Percentiles rank a stretch among this genome's conserved stretches.
These are phyloP conservation scores for Capitulum mitella DNA, from an alignment of 2,888 invertebrate species.

Conservation along the genomic window DNA sequence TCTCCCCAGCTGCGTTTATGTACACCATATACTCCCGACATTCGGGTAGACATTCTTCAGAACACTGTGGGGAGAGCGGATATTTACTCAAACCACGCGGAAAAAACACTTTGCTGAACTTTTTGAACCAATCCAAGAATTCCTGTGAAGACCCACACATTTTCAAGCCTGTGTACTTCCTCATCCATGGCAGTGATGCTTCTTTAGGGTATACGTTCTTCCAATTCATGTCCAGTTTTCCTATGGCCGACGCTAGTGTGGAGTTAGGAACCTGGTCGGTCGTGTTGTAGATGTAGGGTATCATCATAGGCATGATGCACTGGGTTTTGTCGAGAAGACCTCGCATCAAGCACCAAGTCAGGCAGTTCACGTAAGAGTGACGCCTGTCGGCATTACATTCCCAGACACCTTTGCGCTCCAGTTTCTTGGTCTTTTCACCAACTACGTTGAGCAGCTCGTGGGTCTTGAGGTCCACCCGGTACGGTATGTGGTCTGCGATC, in stretches of 20 bases:
- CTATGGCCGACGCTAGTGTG: not conserved
- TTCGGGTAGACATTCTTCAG: not conserved
- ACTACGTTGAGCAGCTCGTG: slow-evolving; percentile 5
- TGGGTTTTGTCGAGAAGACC: not conserved
- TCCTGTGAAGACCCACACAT: not conserved
- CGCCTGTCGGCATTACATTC: not conserved
- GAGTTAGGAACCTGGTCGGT: not conserved
- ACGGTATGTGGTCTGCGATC: not conserved
- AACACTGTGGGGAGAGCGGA: not conserved
- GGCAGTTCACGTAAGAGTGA: not conserved
- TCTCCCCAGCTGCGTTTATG: not conserved
- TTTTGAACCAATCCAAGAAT: not conserved
- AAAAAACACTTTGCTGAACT: not conserved
- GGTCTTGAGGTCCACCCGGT: not conserved
- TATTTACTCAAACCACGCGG: not conserved
- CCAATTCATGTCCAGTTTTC: not conserved
- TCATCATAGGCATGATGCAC: not conserved
- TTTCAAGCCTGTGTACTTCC: not conserved
- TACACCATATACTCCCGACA: not conserved
- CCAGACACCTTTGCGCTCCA: not conserved
- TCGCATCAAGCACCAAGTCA: not conserved
- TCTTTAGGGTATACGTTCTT: not conserved
- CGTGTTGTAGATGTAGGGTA: not conserved
- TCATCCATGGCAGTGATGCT: not conserved
- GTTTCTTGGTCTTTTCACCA: not conserved